phyloP scores from a whole-genome alignment of 2,797 vertebrate genomes.

The Poecilia gillii region DNA sequence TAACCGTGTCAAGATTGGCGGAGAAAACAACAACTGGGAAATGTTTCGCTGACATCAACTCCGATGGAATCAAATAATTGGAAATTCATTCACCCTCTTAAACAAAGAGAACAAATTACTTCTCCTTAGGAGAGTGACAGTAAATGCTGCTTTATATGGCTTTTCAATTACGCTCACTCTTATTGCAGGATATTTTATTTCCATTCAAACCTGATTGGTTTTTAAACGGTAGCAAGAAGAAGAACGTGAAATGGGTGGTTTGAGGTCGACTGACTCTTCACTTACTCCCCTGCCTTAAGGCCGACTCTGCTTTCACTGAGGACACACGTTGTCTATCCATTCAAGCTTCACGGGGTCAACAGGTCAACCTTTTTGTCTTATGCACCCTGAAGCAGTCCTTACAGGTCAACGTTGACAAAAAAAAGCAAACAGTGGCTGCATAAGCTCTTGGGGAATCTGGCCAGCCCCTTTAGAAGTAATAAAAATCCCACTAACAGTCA shows the following conservation, averaged over 20 bases:
- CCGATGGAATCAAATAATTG: neutral
- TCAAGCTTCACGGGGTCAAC: constrained; percentile 47
- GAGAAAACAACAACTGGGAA: constrained; percentile 16
- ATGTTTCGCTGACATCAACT: constrained; percentile 13
- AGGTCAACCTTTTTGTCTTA: constrained; percentile 45
- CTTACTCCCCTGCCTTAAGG: constrained; percentile 39
- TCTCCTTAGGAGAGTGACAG: constrained; percentile 64
- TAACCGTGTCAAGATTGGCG: constrained; percentile 12
- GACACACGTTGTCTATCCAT: constrained; percentile 43
- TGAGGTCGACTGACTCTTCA: constrained; percentile 38
- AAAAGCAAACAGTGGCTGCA: constrained; percentile 12
- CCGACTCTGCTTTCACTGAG: constrained; percentile 36
- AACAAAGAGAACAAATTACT: constrained; percentile 47
- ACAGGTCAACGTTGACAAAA: constrained; percentile 28
- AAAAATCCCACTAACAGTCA: constrained; percentile 30
- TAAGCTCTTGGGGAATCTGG: constrained; percentile 15
- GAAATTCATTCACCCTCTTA: neutral
- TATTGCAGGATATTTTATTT: constrained; percentile 18
- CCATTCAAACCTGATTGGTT: neutral
- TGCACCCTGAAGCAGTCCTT: constrained; percentile 47
- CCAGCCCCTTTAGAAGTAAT: constrained; percentile 21
- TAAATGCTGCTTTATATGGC: constrained; percentile 50
- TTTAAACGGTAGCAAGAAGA: constrained; percentile 4
- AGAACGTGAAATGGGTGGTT: constrained; percentile 38
- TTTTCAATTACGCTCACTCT: constrained; percentile 35